These are phyloP conservation scores for Orbicella faveolata DNA, from an alignment of 64 coral and sea anemone species.

Conservation along the genomic window DNA sequence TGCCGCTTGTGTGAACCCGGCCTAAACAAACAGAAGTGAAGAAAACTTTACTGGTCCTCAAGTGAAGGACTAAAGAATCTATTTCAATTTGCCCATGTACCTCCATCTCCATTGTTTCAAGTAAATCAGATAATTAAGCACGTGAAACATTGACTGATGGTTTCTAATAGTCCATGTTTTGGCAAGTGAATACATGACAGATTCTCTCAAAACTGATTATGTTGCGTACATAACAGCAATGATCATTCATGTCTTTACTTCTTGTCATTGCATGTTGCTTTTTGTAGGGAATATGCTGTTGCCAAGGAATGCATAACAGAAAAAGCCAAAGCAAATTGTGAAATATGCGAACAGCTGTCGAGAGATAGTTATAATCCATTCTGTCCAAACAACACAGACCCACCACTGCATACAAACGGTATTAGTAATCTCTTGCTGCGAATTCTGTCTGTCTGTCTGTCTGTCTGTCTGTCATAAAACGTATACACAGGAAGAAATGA, in stretches of 20 bases:
- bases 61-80: too few species aligned
- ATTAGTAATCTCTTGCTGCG: not conserved
- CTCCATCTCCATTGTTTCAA: too few species aligned
- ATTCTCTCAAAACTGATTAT: not conserved
- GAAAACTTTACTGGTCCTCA: too few species aligned
- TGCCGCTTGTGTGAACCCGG: too few species aligned
- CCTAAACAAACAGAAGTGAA: too few species aligned
- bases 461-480: not conserved
- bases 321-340: conserved; percentile 26
- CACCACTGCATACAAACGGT: conserved; percentile 1
- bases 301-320: conserved; percentile 29
- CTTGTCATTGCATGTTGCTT: not conserved
- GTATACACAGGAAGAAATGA: not conserved
- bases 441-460: not conserved
- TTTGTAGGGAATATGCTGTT: conserved; percentile 31
- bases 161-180: not conserved
- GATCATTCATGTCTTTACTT: too few species aligned
- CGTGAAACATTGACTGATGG: too few species aligned
- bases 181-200: too few species aligned
- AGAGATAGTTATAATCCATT: conserved; percentile 37
- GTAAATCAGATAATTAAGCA: too few species aligned
- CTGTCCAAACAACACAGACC: conserved; percentile 27
- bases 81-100: too few species aligned
- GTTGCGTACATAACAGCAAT: too few species aligned
- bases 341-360: not conserved